phyloP scores from a whole-genome alignment of 2,113 vertebrate species.

The Cnemophilus loriae region DNA sequence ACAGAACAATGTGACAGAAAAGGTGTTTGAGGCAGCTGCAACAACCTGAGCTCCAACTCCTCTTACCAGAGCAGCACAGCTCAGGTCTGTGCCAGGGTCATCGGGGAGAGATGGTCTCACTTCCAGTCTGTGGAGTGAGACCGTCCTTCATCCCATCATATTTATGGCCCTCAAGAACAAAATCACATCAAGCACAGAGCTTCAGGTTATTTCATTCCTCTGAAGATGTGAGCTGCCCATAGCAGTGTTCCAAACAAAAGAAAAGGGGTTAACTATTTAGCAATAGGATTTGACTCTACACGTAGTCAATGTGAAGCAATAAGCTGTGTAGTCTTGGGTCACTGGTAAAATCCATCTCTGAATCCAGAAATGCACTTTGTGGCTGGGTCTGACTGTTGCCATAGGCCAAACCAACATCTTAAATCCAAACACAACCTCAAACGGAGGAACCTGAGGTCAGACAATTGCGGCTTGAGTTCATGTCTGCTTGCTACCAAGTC shows the following conservation, averaged over 20 bases:
- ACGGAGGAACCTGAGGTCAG: constrained; percentile 18
- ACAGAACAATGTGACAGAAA: not conserved
- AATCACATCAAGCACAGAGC: not conserved
- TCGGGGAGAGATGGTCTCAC: not conserved
- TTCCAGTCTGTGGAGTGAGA: not conserved
- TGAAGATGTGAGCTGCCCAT: not conserved
- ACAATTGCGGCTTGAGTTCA: constrained; percentile 13
- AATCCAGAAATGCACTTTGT: constrained; percentile 1
- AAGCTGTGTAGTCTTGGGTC: not conserved
- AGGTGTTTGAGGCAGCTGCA: not conserved
- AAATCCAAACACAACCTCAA: constrained; percentile 14
- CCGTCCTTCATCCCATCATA: not conserved
- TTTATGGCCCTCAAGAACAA: not conserved
- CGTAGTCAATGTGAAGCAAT: fast-evolving
- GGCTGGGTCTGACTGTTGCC: not conserved
- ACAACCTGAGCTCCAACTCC: not conserved
- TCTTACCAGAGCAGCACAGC: not conserved
- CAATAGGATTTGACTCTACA: not conserved
- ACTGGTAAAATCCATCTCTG: not conserved
- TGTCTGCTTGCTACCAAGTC: not conserved
- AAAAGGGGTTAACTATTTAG: not conserved
- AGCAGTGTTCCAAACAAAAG: not conserved
- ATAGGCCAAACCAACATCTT: constrained; percentile 10
- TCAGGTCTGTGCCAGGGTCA: not conserved
- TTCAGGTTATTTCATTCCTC: not conserved